Evolutionary conservation across 2,113 vertebrate species (phyloP), one percentile per base, ranked within the genome.

Genomic region (Labeo catla): DNA sequence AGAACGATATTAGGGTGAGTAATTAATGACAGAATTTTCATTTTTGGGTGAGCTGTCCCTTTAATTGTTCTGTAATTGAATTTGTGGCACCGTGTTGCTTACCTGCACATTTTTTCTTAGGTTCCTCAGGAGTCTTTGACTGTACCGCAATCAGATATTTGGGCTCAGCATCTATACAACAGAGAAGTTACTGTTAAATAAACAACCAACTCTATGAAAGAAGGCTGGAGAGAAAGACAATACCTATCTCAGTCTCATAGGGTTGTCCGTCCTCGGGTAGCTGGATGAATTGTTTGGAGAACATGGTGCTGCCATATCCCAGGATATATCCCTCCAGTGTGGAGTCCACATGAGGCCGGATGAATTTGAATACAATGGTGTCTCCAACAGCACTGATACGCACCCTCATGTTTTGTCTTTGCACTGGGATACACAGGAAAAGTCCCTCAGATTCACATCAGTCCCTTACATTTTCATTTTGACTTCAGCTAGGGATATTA

Each of bases 81-180:
- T 45, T 61, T 85, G 15, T n/a, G 23, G 43, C 12, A 28, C 3
- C 0, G 21, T 59, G 10, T 34, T 47, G 10, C 63, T 83, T 72
- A 99, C 98, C 97, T 96, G 94, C 95, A 89, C 98, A 99, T 2
- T 96, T 93, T 84, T 97, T 99, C 93, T 97, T 99, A 87, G 95
- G 94, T 43, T 95, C 96, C 72, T 97, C 95, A 93, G 90, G 45
- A 1, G 94, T 95, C 59, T 95, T 94, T 7, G 96, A 95, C 90
- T 97, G 95, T 11, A 99, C 96, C 0, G 96, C 96, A 61, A 99
- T 95, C 84, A 99, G 94, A 88, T 99, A 99, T 81, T 97, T 96
- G 0, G 97, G 97, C 66, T 99, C 98, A 15, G 98, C 98, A 94
- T 99, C 98, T 99, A 90, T 86, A 95, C 93, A 88, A 28, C 54